Conservation (phyloP, 2,888 invertebrate species). For the Platycheirus albimanus region DNA sequence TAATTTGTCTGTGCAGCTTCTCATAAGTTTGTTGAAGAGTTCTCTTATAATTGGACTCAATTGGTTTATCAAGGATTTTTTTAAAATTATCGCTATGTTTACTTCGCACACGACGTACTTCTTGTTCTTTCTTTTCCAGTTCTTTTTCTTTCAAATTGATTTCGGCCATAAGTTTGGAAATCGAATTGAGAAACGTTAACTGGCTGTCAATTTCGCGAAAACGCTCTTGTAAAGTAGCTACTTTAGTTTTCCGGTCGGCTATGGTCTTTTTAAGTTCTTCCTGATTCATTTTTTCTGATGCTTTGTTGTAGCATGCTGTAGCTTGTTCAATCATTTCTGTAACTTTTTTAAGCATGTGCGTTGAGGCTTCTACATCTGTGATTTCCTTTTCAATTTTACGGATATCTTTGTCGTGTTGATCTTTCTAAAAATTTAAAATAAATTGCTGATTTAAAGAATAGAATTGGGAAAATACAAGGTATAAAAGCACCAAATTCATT, state of each 20-base stretch:
- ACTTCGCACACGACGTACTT: constrained; percentile 86
- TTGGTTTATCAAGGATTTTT: constrained; percentile 86
- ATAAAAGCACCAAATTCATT: too few relatives aligned
- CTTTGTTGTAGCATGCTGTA: constrained; percentile 77
- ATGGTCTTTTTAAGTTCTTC: constrained; percentile 83
- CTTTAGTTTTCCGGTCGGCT: constrained; percentile 84
- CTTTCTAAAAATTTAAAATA: constrained; percentile 67
- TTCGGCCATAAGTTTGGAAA: constrained; percentile 79
- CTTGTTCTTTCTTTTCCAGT: constrained; percentile 83
- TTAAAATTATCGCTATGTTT: constrained; percentile 88
- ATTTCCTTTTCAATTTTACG: constrained; percentile 85
- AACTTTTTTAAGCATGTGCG: constrained; percentile 82
- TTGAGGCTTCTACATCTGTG: constrained; percentile 85
- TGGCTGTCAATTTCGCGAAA: constrained; percentile 85
- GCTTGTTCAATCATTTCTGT: constrained; percentile 83
- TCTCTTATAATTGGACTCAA: constrained; percentile 85
- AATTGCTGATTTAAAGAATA: too few relatives aligned
- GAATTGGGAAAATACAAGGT: too few relatives aligned
- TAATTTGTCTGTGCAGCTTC: constrained; percentile 84
- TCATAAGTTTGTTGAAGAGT: constrained; percentile 85
- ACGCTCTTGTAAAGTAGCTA: constrained; percentile 85
- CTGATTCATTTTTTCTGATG: constrained; percentile 76
- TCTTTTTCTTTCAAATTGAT: constrained; percentile 81
- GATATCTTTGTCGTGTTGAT: constrained; percentile 84
- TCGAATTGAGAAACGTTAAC: constrained; percentile 80